Evolutionary conservation across 1,140 invertebrate genomes (phyloP), one percentile per base, ranked within the genome.

Genomic region (Hormaphis cornu): DNA sequence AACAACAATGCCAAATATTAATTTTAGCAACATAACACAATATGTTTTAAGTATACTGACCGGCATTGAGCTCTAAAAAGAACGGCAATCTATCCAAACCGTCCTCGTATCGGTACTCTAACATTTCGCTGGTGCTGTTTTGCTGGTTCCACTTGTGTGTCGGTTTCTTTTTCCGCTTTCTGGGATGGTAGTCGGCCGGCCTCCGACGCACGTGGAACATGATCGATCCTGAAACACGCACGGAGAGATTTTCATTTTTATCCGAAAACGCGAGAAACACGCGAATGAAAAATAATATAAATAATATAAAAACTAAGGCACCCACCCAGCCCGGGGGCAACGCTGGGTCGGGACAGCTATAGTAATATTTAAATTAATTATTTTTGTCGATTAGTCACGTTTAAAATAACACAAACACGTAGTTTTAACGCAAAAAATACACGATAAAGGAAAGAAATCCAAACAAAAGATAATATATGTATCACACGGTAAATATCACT

Each of bases 161-260:
- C 1, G 88, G 88, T 79, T 95, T 94, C 83, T 95, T 95, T 84
- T 95, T 95, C 18, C 91, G 83, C 75, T 92, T 89, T 61, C 92
- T 81, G 14, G 90, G 91, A 76, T 92, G 90, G 73, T 89, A 87
- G 78, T 95, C 93, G 10, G 90, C 88, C 54, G 93, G 92, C 74
- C 91, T 83, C 75, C 91, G 83, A 72, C 91, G 83, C 76, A 95
- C 91, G 79, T 95, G 93, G 76, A 96, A 96, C 89, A 94, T 95
- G 75, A 96, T 91, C 59, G 90, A 92, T 76, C 92, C 92, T 94
- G 78, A 12, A 79, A 79, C 59, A 73, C 20, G 69, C 61, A 70
- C n/a, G n/a, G n/a, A 73, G 74, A 71, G 14, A 24, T 66, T 46
- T 28, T 46, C 40, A 30, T 50, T 46, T 40, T 58, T 40, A 58